Percentiles rank a stretch among this genome's conserved stretches.
Conservation (phyloP, 1,140 invertebrate species). For the Drosophila oshimai region DNA sequence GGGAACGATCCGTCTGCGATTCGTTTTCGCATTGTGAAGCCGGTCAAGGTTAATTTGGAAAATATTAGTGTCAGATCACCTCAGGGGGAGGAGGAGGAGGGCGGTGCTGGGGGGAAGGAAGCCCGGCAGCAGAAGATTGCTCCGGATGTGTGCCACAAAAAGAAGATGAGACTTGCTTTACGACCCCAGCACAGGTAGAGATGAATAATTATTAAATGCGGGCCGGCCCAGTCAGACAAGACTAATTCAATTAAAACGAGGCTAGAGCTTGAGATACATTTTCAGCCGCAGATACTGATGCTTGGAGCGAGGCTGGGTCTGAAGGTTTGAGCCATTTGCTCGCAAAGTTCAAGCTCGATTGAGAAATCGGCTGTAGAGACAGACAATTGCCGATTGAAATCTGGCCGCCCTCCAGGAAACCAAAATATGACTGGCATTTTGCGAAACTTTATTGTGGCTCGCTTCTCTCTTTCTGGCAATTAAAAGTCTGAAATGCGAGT, state of each 20-base stretch:
- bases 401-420: conserved; percentile 52
- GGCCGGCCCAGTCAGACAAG: conserved; percentile 24
- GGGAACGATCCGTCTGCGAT: conserved; percentile 52
- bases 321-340: conserved; percentile 31
- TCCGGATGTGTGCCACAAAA: conserved; percentile 73
- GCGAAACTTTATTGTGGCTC: conserved; percentile 64
- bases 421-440: conserved; percentile 77
- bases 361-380: conserved; percentile 37
- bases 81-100: background rate
- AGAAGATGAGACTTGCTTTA: conserved; percentile 46
- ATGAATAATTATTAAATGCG: conserved; percentile 35
- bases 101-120: conserved; percentile 6
- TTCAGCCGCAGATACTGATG: background rate
- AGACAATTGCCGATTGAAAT: conserved; percentile 60
- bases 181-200: conserved; percentile 28
- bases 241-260: conserved; percentile 61
- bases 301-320: conserved; percentile 2
- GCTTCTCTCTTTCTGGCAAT: conserved; percentile 51
- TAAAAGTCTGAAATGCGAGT: conserved; percentile 76
- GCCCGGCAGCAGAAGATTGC: conserved; percentile 52
- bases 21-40: conserved; percentile 65
- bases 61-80: conserved; percentile 54
- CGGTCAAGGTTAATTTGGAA: conserved; percentile 77
- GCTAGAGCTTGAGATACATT: conserved; percentile 18
- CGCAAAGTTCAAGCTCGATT: conserved; percentile 57